Base-by-base conservation (phyloP, 2,113 vertebrate species). In the Atractosteus spatula region DNA sequence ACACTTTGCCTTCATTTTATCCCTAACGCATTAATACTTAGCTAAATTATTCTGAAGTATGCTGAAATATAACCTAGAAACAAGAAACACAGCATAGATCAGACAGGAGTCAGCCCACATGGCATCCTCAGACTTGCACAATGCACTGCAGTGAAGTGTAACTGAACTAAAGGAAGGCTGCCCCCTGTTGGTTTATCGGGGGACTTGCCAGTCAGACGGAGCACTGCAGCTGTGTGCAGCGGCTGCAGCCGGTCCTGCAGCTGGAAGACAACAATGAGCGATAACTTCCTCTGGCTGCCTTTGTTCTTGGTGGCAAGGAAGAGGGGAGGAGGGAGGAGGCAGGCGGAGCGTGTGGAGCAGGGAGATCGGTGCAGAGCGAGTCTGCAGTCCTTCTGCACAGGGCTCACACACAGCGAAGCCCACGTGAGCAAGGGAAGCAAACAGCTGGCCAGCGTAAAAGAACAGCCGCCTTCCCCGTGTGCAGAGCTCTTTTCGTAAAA, bases 221-320 rank as follows among this genome's bases (percentile, higher is more conserved):
- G 3, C 41, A 45, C 62, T 43, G 55, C 43, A 62, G 12, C 29
- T 63, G 59, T 47, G n/a, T 41, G 8, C 6, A 61, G 16, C 7
- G 0, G 7, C 64, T 42, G 55, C 41, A 10, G 67, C 62, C 76
- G 77, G 57, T 72, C 43, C 63, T 68, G 29, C n/a, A 41, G 70
- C 70, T 71, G 42, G 55, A 42, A 45, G 17, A 47, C 57, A 62
- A 74, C 80, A 79, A 84, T 84, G 81, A 86, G 84, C 82, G 81
- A 83, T 82, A 83, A 82, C 83, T 86, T 89, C 84, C 83, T 86
- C 76, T 86, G 83, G 77, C 80, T 82, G 74, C 76, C 77, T 82
- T 73, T 76, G 78, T 80, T 86, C 83, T 83, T 76, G 71, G 82
- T 82, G 81, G 75, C 78, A 82, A 83, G 83, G 84, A 82, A 80